Conservation (phyloP, 2,888 invertebrate genomes). For the Eueremaeus valkanovi region DNA sequence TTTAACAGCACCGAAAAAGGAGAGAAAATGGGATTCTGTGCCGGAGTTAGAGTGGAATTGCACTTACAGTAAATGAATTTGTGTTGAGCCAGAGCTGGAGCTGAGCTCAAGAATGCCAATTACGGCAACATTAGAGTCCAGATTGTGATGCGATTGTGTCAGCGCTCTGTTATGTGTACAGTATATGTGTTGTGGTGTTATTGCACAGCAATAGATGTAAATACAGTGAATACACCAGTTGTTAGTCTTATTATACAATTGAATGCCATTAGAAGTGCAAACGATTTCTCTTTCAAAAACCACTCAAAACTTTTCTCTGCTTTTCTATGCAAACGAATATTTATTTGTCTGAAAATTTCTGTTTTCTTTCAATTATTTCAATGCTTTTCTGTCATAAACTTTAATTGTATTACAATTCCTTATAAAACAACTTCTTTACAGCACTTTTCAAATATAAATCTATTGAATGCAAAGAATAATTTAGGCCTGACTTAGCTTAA, state of each 20-base stretch:
- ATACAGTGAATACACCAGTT: not conserved
- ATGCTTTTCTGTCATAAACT: too few species aligned
- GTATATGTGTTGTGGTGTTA: too few species aligned
- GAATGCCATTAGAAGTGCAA: not conserved
- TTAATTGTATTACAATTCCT: not conserved
- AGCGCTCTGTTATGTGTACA: constrained; percentile 9
- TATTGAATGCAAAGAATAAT: not conserved
- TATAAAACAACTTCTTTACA: too few species aligned
- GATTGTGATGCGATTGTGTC: constrained; percentile 31
- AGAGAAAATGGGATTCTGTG: constrained; percentile 2
- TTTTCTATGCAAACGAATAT: not conserved
- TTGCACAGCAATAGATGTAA: not conserved
- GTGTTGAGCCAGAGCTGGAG: not conserved
- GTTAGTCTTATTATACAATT: constrained; percentile 5
- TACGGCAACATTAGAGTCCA: constrained; percentile 8
- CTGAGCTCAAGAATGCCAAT: constrained; percentile 23
- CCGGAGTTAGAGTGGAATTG: constrained; percentile 12
- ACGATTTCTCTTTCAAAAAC: not conserved
- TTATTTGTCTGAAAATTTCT: too few species aligned
- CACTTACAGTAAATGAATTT: constrained; percentile 25
- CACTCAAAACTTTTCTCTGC: constrained; percentile 23
- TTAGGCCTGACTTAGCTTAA: not conserved
- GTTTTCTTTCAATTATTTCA: too few species aligned
- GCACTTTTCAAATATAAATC: not conserved
- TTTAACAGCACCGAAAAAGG: constrained; percentile 24